Conservation (phyloP, 2,888 invertebrate species). For the Calephelis perditalis region DNA sequence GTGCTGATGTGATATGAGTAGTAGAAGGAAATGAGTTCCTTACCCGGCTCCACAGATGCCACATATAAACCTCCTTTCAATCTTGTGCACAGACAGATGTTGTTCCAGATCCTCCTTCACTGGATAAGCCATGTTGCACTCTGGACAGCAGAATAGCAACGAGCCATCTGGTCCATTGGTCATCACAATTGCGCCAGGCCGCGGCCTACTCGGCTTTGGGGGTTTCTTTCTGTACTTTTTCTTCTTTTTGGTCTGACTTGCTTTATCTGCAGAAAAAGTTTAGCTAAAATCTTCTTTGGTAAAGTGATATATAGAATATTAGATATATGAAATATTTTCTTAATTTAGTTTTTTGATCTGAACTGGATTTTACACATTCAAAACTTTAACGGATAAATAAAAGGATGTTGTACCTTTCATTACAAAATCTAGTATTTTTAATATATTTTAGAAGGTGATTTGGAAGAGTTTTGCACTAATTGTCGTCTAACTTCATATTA, state of each 20-base stretch:
- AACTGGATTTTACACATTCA: too few species aligned
- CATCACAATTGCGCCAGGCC: constrained; percentile 88
- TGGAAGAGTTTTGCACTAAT: too few species aligned
- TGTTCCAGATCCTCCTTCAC: constrained; percentile 88
- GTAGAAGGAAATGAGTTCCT: constrained; percentile 27
- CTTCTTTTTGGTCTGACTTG: constrained; percentile 78
- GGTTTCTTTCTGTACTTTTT: constrained; percentile 90
- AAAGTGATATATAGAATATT: too few species aligned
- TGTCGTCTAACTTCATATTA: too few species aligned
- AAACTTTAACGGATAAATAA: too few species aligned
- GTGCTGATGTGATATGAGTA: too few species aligned
- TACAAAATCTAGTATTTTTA: too few species aligned
- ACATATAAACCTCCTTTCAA: constrained; percentile 87
- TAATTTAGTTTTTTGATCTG: too few species aligned
- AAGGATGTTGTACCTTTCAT: too few species aligned
- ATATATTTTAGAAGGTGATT: too few species aligned
- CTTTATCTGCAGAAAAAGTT: constrained; percentile 41
- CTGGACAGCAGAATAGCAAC: constrained; percentile 87
- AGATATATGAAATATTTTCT: too few species aligned
- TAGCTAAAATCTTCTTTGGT: too few species aligned
- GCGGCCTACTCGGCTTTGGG: constrained; percentile 86
- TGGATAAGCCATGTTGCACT: constrained; percentile 89
- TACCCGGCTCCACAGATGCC: constrained; percentile 87
- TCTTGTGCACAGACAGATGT: constrained; percentile 87
- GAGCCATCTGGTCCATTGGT: constrained; percentile 86